Evolutionary conservation across 1,140 invertebrate genomes (phyloP).

Genomic region (Drosophila arawakana): DNA sequence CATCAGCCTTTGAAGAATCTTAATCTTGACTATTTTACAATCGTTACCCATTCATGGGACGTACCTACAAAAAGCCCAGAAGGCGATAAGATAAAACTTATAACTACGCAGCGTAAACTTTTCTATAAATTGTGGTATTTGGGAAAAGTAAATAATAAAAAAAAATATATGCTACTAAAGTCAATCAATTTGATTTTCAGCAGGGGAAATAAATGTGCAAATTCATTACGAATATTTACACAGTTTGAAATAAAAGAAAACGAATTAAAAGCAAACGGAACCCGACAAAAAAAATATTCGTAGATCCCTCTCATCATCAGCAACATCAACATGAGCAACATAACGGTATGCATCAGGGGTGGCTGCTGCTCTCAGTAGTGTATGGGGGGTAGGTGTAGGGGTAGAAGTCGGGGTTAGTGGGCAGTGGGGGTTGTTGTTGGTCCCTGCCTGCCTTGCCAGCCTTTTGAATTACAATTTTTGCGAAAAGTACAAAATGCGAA

Average conservation of each 20-base stretch:
- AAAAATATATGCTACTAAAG: not conserved
- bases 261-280: constrained; percentile 46
- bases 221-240: constrained; percentile 76
- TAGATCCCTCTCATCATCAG: constrained; percentile 11
- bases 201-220: constrained; percentile 24
- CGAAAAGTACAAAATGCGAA: constrained; percentile 75
- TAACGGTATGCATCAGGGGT: constrained; percentile 46
- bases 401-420: not conserved
- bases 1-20: constrained; percentile 32
- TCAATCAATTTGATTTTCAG: constrained; percentile 22
- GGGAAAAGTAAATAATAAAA: constrained; percentile 4
- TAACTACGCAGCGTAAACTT: constrained; percentile 7
- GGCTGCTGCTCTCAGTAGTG: constrained; percentile 30
- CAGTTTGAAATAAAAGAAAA: constrained; percentile 53
- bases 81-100: constrained; percentile 38
- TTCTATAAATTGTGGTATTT: not conserved
- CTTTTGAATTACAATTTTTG: constrained; percentile 74
- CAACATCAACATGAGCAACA: constrained; percentile 36
- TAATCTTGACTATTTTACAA: constrained; percentile 46
- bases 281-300: constrained; percentile 7
- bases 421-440: constrained; percentile 30
- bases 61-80: constrained; percentile 7
- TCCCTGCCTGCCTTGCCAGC: constrained; percentile 17
- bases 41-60: constrained; percentile 42
- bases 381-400: not conserved